Conservation (phyloP, 2,113 vertebrate species). For the Cacatua alba region DNA sequence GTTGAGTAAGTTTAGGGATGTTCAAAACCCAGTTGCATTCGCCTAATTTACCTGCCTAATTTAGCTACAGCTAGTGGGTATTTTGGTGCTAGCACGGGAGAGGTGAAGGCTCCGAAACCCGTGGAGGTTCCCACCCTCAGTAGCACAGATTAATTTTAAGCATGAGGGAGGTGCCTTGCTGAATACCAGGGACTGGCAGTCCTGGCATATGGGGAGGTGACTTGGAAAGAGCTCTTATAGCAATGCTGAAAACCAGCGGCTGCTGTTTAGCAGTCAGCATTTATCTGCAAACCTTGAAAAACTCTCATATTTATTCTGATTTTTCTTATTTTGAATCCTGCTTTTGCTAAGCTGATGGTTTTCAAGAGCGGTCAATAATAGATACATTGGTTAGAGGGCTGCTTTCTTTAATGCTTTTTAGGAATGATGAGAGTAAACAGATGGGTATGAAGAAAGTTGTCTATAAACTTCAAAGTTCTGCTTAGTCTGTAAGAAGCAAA, state of each 20-base stretch:
- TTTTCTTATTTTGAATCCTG: background rate
- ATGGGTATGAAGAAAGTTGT: background rate
- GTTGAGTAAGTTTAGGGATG: background rate
- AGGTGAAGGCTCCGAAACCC: background rate
- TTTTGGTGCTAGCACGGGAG: background rate
- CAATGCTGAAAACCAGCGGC: background rate
- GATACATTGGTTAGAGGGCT: background rate
- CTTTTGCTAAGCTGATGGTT: background rate
- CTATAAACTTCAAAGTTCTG: background rate
- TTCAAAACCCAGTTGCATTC: background rate
- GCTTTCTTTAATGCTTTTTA: background rate
- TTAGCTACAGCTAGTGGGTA: background rate
- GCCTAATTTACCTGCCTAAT: background rate
- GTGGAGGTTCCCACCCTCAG: background rate
- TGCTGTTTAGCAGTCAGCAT: background rate
- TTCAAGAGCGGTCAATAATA: background rate
- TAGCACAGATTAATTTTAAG: background rate
- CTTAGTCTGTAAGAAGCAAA: background rate
- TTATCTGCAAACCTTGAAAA: background rate
- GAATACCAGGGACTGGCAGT: background rate
- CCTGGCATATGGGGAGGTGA: background rate
- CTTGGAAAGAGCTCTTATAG: background rate
- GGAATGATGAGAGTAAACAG: background rate
- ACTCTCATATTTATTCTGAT: background rate
- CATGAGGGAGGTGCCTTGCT: background rate